Evolutionary conservation across 2,113 vertebrate species (phyloP).

Genomic region (Pseudorhombus dupliciocellatus): DNA sequence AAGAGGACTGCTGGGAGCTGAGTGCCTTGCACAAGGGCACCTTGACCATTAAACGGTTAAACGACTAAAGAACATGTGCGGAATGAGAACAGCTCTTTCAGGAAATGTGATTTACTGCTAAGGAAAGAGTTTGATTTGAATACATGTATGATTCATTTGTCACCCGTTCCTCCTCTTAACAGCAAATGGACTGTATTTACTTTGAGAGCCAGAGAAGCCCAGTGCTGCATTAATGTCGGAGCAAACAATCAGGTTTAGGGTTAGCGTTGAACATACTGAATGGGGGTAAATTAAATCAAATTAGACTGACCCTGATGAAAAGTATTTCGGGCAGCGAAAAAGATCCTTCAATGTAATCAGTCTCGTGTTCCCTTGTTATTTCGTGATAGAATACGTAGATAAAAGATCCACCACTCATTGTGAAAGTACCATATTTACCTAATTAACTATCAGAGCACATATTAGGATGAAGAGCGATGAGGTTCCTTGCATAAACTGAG

Average conservation of each 20-base stretch:
- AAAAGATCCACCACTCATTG: not conserved
- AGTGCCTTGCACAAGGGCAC: slow-evolving; percentile 55
- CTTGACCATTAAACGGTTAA: slow-evolving; percentile 34
- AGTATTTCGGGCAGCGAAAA: too few species aligned
- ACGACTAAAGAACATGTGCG: not conserved
- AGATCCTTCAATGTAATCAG: too few species aligned
- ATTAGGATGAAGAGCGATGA: too few species aligned
- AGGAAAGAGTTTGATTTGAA: slow-evolving; percentile 24
- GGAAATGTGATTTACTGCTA: slow-evolving; percentile 21
- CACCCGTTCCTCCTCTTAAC: not conserved
- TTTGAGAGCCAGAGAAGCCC: too few species aligned
- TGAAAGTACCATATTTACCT: too few species aligned
- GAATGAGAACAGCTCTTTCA: slow-evolving; percentile 18
- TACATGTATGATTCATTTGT: slow-evolving; percentile 20
- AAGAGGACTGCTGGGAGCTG: slow-evolving; percentile 13
- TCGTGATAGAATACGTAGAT: not conserved
- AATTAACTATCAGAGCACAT: too few species aligned
- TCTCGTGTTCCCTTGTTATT: not conserved
- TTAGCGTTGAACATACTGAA: too few species aligned
- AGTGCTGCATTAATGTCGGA: not conserved
- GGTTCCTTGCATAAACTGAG: too few species aligned
- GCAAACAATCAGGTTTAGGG: too few species aligned
- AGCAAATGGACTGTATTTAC: too few species aligned
- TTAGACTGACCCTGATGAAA: too few species aligned
- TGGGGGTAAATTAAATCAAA: too few species aligned